Percentiles rank a stretch among this genome's conserved stretches.
Conservation (phyloP, 2,113 vertebrate species). For the Hemiprocne comata region DNA sequence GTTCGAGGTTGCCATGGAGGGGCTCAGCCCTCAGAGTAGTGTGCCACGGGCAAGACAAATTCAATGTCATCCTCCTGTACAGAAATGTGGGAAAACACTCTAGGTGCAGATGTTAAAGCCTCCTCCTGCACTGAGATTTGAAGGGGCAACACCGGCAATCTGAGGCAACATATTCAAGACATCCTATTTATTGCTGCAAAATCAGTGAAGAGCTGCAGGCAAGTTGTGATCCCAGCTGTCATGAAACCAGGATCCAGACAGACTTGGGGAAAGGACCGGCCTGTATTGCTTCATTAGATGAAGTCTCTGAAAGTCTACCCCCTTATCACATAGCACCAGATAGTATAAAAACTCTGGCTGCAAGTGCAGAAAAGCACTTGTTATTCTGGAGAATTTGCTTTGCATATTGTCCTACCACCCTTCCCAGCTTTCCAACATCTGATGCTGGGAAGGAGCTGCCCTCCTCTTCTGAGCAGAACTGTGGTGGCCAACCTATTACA, state of each 20-base stretch:
- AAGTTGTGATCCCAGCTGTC: not conserved
- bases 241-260: not conserved
- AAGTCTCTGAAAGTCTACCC: not conserved
- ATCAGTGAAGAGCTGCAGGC: not conserved
- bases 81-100: not conserved
- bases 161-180: not conserved
- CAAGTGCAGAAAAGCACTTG: not conserved
- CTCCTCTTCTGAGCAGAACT: not conserved
- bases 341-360: not conserved
- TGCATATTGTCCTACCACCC: not conserved
- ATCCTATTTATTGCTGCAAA: not conserved
- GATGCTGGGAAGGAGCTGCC: not conserved
- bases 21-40: not conserved
- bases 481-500: not conserved
- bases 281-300: not conserved
- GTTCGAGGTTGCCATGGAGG: not conserved
- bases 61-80: not conserved
- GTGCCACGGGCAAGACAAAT: not conserved
- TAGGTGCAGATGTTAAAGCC: not conserved
- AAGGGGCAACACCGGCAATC: not conserved
- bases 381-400: not conserved
- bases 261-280: not conserved
- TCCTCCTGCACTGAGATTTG: not conserved
- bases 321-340: not conserved
- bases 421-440: not conserved